These are phyloP conservation scores for Phanerotoma sp. DNA, from an alignment of 2,888 invertebrate species.

Conservation along the genomic window DNA sequence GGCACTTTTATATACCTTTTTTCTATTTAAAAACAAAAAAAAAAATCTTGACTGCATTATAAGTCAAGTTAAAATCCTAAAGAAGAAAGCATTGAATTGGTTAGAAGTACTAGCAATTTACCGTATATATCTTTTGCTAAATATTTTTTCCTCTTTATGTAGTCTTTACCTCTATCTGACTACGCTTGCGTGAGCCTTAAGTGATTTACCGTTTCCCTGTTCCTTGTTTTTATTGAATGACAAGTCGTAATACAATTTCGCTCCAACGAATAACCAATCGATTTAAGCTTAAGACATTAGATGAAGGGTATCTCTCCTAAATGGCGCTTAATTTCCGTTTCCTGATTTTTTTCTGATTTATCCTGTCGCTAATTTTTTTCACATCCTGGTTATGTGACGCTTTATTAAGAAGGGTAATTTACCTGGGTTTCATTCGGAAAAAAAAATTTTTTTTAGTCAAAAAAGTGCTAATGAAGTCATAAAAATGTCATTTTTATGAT, in stretches of 20 bases:
- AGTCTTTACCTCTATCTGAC: neutral
- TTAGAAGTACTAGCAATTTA: neutral
- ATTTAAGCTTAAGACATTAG: conserved; percentile 47
- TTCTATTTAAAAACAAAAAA: neutral
- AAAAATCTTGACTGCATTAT: neutral
- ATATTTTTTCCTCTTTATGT: neutral
- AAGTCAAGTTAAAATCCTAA: neutral
- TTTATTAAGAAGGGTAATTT: neutral
- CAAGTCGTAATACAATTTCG: conserved; percentile 52
- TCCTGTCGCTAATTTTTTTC: neutral
- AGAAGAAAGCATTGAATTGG: neutral
- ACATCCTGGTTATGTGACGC: neutral
- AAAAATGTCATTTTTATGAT: too few species aligned
- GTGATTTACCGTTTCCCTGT: conserved; percentile 52
- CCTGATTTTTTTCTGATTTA: conserved; percentile 10
- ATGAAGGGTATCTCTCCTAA: conserved; percentile 33
- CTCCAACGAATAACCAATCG: conserved; percentile 54
- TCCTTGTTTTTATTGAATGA: conserved; percentile 53
- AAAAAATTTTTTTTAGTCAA: too few species aligned
- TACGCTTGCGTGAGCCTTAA: conserved; percentile 46
- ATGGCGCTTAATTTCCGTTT: conserved; percentile 44
- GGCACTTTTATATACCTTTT: neutral
- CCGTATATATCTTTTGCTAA: neutral
- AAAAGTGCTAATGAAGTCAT: too few species aligned
- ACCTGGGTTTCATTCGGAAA: too few species aligned